A percentile compares a stretch with the other conserved stretches of the same genome.
Conservation (phyloP, 2,797 vertebrate species). For the Eulemur mongoz region DNA sequence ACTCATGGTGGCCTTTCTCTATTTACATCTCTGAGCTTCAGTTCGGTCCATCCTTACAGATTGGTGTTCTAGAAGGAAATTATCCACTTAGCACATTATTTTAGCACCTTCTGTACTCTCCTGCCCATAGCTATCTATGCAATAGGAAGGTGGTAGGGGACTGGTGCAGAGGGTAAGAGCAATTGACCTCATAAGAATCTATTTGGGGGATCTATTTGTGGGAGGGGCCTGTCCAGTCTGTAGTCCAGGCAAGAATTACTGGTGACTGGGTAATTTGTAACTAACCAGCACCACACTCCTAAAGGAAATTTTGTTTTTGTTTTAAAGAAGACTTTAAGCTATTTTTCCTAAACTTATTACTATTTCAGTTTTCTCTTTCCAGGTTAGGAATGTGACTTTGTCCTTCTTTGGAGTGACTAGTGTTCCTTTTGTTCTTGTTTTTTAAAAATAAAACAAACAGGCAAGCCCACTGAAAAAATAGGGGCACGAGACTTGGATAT, state of each 20-base stretch:
- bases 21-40: not conserved
- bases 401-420: not conserved
- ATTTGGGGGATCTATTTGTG: accelerated
- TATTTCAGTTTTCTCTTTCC: not conserved
- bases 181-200: not conserved
- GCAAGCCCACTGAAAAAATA: not conserved
- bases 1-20: not conserved
- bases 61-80: not conserved
- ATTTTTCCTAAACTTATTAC: not conserved
- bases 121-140: not conserved
- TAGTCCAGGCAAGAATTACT: not conserved
- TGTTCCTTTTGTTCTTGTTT: not conserved
- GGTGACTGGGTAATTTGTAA: not conserved
- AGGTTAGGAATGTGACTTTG: not conserved
- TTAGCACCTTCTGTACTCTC: not conserved
- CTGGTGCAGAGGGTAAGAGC: not conserved
- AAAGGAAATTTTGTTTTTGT: not conserved
- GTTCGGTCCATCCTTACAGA: not conserved
- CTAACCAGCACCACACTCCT: not conserved
- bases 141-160: not conserved
- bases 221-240: not conserved
- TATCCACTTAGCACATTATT: not conserved
- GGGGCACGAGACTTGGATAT: not conserved
- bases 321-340: constrained; percentile 8
- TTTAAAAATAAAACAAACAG: not conserved